phyloP scores from a whole-genome alignment of 92 coral and sea anemone genomes.

The Hydrozoanthus gracilis region DNA sequence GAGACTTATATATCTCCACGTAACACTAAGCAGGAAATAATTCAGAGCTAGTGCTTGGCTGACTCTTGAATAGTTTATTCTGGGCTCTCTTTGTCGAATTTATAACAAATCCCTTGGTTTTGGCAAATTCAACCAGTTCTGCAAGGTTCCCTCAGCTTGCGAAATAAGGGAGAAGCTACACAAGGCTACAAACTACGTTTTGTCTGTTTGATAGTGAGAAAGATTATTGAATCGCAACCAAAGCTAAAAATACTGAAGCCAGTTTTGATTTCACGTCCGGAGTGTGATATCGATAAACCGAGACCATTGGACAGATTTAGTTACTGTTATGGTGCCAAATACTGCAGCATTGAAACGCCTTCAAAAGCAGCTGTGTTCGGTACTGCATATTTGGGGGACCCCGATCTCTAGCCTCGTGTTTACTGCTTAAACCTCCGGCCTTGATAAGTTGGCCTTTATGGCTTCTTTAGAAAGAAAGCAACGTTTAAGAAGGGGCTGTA shows the following conservation, averaged over 20 bases:
- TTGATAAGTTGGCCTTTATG: too few species aligned
- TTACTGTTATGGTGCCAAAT: too few species aligned
- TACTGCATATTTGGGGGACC: too few species aligned
- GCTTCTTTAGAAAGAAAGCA: too few species aligned
- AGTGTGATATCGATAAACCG: too few species aligned
- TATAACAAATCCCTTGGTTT: not conserved
- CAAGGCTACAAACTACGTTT: not conserved
- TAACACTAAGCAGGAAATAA: slow-evolving; percentile 7
- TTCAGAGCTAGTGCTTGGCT: not conserved
- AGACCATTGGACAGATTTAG: too few species aligned
- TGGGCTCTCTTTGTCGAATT: slow-evolving; percentile 21
- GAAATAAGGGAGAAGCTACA: not conserved
- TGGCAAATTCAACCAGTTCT: slow-evolving; percentile 15
- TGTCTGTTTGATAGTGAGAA: not conserved
- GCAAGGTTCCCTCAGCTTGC: slow-evolving; percentile 16
- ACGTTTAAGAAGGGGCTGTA: too few species aligned
- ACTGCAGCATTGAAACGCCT: too few species aligned
- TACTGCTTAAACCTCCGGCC: too few species aligned
- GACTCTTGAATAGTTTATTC: not conserved
- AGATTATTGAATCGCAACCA: slow-evolving; percentile 22
- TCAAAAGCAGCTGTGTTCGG: too few species aligned
- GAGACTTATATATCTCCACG: not conserved
- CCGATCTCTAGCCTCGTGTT: too few species aligned
- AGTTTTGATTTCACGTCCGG: slow-evolving; percentile 1
- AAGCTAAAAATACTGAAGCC: slow-evolving; percentile 22